Base-by-base conservation (phyloP, 2,888 invertebrate genomes). In the Hypena proboscidalis region DNA sequence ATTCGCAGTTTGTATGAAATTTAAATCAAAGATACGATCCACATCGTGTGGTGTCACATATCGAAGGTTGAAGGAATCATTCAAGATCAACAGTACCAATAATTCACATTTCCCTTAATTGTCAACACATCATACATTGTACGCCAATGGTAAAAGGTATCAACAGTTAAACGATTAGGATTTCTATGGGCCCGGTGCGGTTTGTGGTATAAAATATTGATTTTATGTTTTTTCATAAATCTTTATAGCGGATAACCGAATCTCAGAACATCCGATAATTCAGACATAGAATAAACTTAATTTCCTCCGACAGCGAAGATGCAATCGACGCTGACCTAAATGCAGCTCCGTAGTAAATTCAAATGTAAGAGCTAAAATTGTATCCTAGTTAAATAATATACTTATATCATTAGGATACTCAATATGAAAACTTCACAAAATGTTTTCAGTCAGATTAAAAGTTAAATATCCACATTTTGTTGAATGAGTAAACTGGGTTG, bases 1-100 rank as follows among this genome's bases (percentile, higher is more conserved):
- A 73, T 65, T 68, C 64, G 68, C 58, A 67, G 68, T 64, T 74
- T 67, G 65, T 67, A 68, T 73, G 71, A 74, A 77, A 75, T 79
- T 77, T 77, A 77, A 78, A 71, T 70, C 68, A 64, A 42, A 49
- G 25, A 55, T 51, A 58, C 45, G 58, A 53, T 30, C 35, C 47
- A 19, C 33, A 23, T 20, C 21, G 45, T 33, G 40, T 43, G 39
- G 34, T 60, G 63, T 59, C 62, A 47, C 46, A 60, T 50, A 53
- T 41, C 51, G 40, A 41, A 42, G 50, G 46, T 41, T 49, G 40
- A 41, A 42, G 50, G 46, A 68, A 69, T 72, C 67, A 71, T 72
- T 72, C 64, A 67, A 59, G 65, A 66, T 27, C 63, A 63, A 63
- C 60, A 67, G 59, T 50, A 40, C 47, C 60, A 58, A 67, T 71